Conservation (phyloP, 2,113 vertebrate genomes). For the Boulengeromyrus knoepffleri region DNA sequence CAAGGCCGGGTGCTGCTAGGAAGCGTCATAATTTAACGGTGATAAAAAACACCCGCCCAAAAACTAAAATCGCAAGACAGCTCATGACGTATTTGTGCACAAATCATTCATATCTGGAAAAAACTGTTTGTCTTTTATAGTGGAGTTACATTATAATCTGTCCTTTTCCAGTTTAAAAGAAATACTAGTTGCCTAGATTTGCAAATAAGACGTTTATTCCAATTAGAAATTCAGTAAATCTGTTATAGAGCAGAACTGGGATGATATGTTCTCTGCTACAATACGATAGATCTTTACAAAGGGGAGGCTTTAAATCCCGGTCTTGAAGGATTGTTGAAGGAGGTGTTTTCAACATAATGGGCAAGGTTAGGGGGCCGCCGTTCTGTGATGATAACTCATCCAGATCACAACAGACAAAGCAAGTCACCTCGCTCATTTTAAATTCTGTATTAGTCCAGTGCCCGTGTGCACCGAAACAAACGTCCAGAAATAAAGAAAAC, state of each 20-base stretch:
- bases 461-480: not conserved
- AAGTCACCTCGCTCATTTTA: not conserved
- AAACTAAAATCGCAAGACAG: not conserved
- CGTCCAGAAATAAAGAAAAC: not conserved
- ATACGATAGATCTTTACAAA: not conserved
- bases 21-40: not conserved
- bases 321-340: not conserved
- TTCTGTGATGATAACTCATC: not conserved
- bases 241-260: not conserved
- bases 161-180: not conserved
- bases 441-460: not conserved
- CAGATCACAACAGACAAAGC: no score
- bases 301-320: not conserved
- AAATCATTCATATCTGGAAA: not conserved
- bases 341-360: conserved; percentile 11
- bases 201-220: not conserved
- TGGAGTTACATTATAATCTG: not conserved
- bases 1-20: not conserved
- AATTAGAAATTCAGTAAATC: not conserved
- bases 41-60: not conserved
- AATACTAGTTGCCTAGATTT: not conserved
- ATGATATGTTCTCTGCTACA: not conserved
- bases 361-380: conserved; percentile 10
- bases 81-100: not conserved
- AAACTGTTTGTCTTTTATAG: not conserved